A percentile compares a stretch with the other conserved stretches of the same genome.
Evolutionary conservation across 2,888 invertebrate genomes (phyloP).

Genomic region (Bugula neritina): DNA sequence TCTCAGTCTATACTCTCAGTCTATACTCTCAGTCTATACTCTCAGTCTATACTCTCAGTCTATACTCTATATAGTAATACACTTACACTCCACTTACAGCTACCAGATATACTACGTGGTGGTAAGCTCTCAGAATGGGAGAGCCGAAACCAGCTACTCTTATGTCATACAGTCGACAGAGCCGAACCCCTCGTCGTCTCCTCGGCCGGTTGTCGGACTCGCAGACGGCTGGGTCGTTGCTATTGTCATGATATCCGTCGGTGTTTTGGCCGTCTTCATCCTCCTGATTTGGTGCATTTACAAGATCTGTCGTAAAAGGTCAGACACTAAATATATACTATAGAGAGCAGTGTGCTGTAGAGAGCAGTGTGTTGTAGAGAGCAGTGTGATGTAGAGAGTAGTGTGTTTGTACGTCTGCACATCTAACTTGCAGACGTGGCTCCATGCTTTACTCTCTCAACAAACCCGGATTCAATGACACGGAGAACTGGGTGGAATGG

Average conservation of each 20-base stretch:
- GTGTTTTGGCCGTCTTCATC: background rate
- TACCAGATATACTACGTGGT: conserved; percentile 67
- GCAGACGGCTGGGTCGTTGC: conserved; percentile 14
- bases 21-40: no score
- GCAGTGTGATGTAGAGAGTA: no score
- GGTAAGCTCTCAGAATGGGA: conserved; percentile 64
- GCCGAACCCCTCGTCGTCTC: background rate
- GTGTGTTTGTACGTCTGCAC: no score
- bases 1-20: no score
- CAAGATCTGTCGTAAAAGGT: conserved; percentile 1
- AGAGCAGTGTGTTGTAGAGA: no score
- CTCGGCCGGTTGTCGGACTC: background rate
- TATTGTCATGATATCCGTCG: background rate
- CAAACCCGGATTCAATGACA: background rate
- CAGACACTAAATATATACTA: no score
- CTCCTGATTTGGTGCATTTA: conserved; percentile 5
- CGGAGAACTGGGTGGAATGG: background rate
- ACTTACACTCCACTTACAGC: conserved; percentile 17
- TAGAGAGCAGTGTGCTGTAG: no score
- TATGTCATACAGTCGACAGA: conserved; percentile 29
- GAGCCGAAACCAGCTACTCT: conserved; percentile 65
- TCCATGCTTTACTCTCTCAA: background rate
- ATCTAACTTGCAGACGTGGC: background rate
- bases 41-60: no score
- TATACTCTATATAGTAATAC: no score